A percentile compares a stretch with the other conserved stretches of the same genome.
These are phyloP conservation scores for Hippocampus comes DNA, from an alignment of 2,113 vertebrate species.

Conservation along the genomic window DNA sequence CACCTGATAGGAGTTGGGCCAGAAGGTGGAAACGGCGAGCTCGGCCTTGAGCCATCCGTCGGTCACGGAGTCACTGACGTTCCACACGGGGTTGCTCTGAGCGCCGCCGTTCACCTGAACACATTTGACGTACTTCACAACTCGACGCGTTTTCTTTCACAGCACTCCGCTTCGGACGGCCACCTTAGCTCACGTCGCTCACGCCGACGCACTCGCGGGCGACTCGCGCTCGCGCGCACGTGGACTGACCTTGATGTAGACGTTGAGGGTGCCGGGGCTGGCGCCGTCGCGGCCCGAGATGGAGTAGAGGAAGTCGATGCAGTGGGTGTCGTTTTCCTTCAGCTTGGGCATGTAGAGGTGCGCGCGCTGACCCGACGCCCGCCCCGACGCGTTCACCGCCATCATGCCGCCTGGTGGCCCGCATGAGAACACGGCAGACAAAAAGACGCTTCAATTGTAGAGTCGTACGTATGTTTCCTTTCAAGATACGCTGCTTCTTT, in stretches of 20 bases:
- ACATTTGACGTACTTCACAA: background rate
- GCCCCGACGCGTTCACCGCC: constrained; percentile 93
- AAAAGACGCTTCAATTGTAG: too few species aligned
- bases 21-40: constrained; percentile 95
- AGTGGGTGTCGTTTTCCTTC: constrained; percentile 95
- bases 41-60: constrained; percentile 95
- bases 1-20: constrained; percentile 98
- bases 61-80: constrained; percentile 82
- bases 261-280: constrained; percentile 87
- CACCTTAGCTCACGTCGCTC: background rate
- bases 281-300: constrained; percentile 86
- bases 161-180: too few species aligned
- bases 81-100: constrained; percentile 95
- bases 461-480: too few species aligned
- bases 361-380: constrained; percentile 91
- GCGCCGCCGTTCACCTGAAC: constrained; percentile 84
- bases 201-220: background rate
- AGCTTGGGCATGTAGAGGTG: constrained; percentile 88
- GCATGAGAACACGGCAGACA: background rate
- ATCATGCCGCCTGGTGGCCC: constrained; percentile 86
- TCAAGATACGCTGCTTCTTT: too few species aligned
- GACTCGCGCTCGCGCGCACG: background rate
- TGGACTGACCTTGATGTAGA: constrained; percentile 82
- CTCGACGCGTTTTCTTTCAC: too few species aligned
- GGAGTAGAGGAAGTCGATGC: constrained; percentile 96